Conservation (phyloP, 2,113 vertebrate species). For the Muntiacus muntjak region DNA sequence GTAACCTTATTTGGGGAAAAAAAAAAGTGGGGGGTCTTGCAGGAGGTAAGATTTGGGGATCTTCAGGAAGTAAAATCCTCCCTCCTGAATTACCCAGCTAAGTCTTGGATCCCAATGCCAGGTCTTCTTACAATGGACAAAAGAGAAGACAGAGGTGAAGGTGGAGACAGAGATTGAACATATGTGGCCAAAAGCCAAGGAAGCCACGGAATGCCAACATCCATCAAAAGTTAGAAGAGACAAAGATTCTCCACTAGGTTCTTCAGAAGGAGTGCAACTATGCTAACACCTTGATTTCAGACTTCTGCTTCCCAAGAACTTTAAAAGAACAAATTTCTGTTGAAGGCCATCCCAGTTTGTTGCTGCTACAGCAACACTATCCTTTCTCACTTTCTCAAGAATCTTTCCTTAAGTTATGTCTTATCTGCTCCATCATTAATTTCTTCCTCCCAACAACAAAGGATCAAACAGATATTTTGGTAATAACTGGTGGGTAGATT, state of each 20-base stretch:
- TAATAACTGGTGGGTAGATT: neutral
- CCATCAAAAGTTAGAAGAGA: neutral
- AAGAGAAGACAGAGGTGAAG: neutral
- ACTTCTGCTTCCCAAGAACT: neutral
- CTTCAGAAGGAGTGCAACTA: neutral
- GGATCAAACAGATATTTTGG: neutral
- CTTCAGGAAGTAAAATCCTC: neutral
- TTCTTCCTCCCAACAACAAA: neutral
- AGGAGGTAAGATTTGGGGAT: neutral
- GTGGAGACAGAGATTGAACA: neutral
- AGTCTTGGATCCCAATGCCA: neutral
- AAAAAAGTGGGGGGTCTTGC: neutral
- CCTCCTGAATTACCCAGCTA: neutral
- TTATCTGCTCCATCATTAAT: neutral
- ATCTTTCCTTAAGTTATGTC: neutral
- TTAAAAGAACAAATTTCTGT: neutral
- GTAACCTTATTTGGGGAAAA: neutral
- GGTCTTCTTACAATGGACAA: neutral
- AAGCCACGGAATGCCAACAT: neutral
- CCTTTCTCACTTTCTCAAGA: neutral
- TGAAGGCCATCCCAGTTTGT: neutral
- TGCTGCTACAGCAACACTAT: neutral
- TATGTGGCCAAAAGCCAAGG: neutral
- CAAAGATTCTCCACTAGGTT: neutral
- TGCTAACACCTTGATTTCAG: neutral